phyloP scores from a whole-genome alignment of 2,888 invertebrate genomes.

The Aphrophora alni region DNA sequence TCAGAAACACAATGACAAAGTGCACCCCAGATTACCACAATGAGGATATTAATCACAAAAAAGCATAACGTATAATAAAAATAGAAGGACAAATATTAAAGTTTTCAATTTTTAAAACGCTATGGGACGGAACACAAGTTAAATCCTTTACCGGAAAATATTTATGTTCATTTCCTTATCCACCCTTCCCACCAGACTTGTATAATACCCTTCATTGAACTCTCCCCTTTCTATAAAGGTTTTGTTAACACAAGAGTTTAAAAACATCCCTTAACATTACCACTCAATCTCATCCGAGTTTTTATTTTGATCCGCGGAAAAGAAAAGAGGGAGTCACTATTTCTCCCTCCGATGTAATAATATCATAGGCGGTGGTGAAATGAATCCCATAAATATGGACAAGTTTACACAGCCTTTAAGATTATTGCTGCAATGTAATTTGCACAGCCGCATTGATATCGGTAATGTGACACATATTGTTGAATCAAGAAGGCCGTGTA shows the following conservation, averaged over 20 bases:
- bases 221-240: slow-evolving; percentile 19
- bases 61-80: slow-evolving; percentile 19
- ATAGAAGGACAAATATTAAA: slow-evolving; percentile 34
- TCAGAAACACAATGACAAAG: slow-evolving; percentile 4
- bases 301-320: neutral
- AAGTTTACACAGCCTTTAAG: neutral
- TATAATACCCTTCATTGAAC: slow-evolving; percentile 1
- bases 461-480: slow-evolving; percentile 3
- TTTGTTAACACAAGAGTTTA: slow-evolving; percentile 39
- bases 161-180: slow-evolving; percentile 32
- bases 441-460: neutral
- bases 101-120: slow-evolving; percentile 35
- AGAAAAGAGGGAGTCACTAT: neutral
- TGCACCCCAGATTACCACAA: neutral
- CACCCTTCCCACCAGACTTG: neutral
- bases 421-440: neutral
- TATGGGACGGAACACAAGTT: slow-evolving; percentile 32
- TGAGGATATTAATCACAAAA: slow-evolving; percentile 1
- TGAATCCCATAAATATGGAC: neutral
- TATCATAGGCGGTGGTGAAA: neutral
- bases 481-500: neutral
- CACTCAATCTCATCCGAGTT: slow-evolving; percentile 24
- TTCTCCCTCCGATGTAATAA: neutral
- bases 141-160: slow-evolving; percentile 38
- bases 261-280: slow-evolving; percentile 30